Base-by-base conservation (phyloP, 2,113 vertebrate genomes). In the Paracanthobrama guichenoti region DNA sequence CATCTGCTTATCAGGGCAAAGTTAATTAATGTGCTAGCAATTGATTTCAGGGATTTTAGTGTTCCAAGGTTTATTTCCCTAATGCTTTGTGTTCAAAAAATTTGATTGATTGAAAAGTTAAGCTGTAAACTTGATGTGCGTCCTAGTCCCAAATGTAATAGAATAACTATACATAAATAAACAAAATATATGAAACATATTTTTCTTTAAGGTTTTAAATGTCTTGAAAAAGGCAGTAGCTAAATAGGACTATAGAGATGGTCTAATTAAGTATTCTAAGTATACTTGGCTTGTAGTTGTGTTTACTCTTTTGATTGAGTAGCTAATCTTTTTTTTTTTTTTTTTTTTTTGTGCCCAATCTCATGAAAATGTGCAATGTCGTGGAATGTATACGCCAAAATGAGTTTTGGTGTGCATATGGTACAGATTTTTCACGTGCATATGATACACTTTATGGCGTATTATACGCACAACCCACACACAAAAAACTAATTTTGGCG, bases 1-100 rank as follows among this genome's bases (percentile, higher is more conserved):
- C 84, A 78, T 42, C 75, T 84, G 60, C 0, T 67, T 91, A 88
- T 92, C 89, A 90, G 69, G 26, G 83, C 89, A 85, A 91, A 88
- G 88, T 88, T 89, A 86, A 81, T 87, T 84, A 86, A 83, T 20
- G 86, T 82, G 86, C 81, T 73, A 85, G 83, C 89, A 85, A 22
- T 84, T 75, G 0, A 6, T 55, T 77, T 42, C 75, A 77, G 11
- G 22, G 20, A 39, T 28, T 77, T 77, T 12, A 20, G n/a, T n/a
- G 53, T 55, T 53, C 20, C 14, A 8, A 0, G 28, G 28, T 18
- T 66, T 66, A 2, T 60, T 69, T 22, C 66, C 66, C 35, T 22
- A 22, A 69, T 42, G 66, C 5, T 16, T 66, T 66, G 9, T 26
- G 2, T 69, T 22, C 1, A 11, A 20, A 39, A 42, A 11, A 22